phyloP scores from a whole-genome alignment of 2,888 invertebrate species.

The Leistus spinibarbis region DNA sequence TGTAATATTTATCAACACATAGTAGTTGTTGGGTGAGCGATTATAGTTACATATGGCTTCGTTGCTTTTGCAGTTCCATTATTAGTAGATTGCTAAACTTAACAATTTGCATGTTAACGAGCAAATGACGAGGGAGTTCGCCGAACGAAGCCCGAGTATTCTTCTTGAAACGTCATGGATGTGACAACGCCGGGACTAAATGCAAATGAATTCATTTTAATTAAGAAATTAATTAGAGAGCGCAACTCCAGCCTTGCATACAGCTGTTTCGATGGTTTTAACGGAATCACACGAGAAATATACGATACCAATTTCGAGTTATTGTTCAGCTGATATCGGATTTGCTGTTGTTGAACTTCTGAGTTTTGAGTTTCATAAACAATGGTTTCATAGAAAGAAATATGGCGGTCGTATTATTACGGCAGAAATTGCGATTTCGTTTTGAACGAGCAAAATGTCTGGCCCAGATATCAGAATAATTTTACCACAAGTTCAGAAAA shows the following conservation, averaged over 20 bases:
- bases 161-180: slow-evolving; percentile 24
- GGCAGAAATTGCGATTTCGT: too few relatives aligned
- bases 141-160: not conserved
- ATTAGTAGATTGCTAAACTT: slow-evolving; percentile 24
- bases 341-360: not conserved
- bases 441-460: too few relatives aligned
- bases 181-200: slow-evolving; percentile 27
- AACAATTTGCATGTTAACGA: slow-evolving; percentile 36
- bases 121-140: not conserved
- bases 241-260: slow-evolving; percentile 8
- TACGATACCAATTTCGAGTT: not conserved
- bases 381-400: too few relatives aligned
- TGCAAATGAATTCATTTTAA: slow-evolving; percentile 39
- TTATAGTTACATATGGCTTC: not conserved
- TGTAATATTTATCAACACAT: too few relatives aligned
- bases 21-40: not conserved
- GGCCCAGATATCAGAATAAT: too few relatives aligned
- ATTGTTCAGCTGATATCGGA: not conserved
- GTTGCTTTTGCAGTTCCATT: not conserved
- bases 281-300: slow-evolving; percentile 14
- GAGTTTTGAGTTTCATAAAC: too few relatives aligned
- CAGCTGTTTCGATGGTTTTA: slow-evolving; percentile 31
- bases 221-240: slow-evolving; percentile 37
- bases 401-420: too few relatives aligned
- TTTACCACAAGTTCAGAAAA: too few relatives aligned